Percentiles rank a stretch among this genome's conserved stretches.
phyloP scores from a whole-genome alignment of 2,113 vertebrate genomes.

The Petrocephalus microphthalmus region DNA sequence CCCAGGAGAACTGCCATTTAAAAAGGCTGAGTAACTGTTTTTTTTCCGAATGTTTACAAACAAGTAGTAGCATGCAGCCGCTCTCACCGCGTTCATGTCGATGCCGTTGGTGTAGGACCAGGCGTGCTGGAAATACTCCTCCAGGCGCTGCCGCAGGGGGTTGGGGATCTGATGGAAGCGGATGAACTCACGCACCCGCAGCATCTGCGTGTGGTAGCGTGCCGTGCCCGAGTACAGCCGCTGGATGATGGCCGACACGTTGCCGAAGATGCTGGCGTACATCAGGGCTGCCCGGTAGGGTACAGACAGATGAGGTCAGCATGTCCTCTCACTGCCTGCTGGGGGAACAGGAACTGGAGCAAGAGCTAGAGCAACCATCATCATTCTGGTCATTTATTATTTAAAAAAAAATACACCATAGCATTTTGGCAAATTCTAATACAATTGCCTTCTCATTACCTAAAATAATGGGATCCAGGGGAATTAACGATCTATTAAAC shows the following conservation, averaged over 20 bases:
- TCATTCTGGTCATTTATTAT: background rate
- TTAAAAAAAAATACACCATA: background rate
- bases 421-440: background rate
- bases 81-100: slow-evolving; percentile 68
- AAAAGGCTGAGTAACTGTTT: background rate
- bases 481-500: background rate
- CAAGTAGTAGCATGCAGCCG: background rate
- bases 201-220: slow-evolving; percentile 73
- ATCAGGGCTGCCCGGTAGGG: slow-evolving; percentile 59
- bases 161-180: slow-evolving; percentile 73
- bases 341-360: background rate
- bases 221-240: slow-evolving; percentile 72
- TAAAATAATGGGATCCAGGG: background rate
- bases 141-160: slow-evolving; percentile 62
- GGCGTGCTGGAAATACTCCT: slow-evolving; percentile 68
- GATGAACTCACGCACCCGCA: slow-evolving; percentile 67
- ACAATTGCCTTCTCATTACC: background rate
- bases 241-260: slow-evolving; percentile 75
- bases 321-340: background rate
- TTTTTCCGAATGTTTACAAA: too few species aligned
- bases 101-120: slow-evolving; percentile 73
- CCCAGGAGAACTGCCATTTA: background rate
- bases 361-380: background rate
- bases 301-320: background rate
- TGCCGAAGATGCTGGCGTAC: slow-evolving; percentile 79